Evolutionary conservation across 2,888 invertebrate genomes (phyloP), one percentile per base, ranked within the genome.

Genomic region (Caenorhabditis afra): DNA sequence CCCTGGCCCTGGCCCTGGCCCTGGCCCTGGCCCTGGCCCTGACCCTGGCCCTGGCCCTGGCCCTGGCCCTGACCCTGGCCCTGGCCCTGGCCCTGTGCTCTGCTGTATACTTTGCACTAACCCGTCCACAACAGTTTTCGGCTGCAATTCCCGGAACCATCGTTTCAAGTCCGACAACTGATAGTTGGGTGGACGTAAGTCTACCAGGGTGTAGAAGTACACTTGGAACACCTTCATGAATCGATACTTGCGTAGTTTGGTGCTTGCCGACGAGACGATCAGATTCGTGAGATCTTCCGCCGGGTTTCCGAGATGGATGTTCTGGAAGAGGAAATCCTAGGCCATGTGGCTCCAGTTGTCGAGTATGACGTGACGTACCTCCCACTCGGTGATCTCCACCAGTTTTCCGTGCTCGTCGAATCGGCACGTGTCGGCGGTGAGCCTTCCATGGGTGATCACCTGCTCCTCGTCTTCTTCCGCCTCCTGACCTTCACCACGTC

Each of bases 181-280:
- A 62, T 83, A 87, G 20, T 79, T 81, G 1, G 80, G 79, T 3
- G 82, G 65, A 16, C 77, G 79, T 18, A 79, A 37, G 45, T 87
- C 87, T 23, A 85, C 81, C 29, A 86, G 74, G 3, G 79, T 66
- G 61, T 85, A 87, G 75, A 77, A 85, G 58, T 87, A 87, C 39
- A 70, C 52, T 39, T 84, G 84, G 49, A 87, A 80, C 7, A 87
- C 66, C 76, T 83, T 50, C 44, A 79, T 29, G 29, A 74, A 23
- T 3, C 7, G 7, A 4, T 47, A 10, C 10, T 47, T 47, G 47
- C 81, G 59, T n/a, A 74, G 37, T 14, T 70, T 64, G 4, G 61
- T 41, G 35, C 65, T 68, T 10, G 78, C 79, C 14, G 84, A 81
- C 11, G 81, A 50, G 35, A 85, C 65, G 35, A 85, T 70, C 58